phyloP scores from a whole-genome alignment of 2,113 vertebrate species.

The Equus przewalskii region DNA sequence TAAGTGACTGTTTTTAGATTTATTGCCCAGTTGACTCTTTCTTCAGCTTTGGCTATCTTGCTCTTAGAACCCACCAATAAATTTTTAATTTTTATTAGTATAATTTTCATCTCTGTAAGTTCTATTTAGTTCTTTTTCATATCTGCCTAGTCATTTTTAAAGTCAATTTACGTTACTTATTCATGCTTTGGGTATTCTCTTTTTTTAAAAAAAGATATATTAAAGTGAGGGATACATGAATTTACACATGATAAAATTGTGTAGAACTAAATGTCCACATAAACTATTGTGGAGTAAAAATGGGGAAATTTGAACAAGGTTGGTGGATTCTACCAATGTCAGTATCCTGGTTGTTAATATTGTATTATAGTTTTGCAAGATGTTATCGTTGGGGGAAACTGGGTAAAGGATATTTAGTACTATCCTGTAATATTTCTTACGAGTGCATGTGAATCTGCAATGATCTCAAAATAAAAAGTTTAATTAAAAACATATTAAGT shows the following conservation, averaged over 20 bases:
- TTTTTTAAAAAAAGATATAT: background rate
- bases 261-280: background rate
- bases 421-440: background rate
- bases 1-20: background rate
- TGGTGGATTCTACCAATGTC: background rate
- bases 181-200: background rate
- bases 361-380: background rate
- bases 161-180: background rate
- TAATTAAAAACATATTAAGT: background rate
- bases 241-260: background rate
- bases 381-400: background rate
- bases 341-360: background rate
- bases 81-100: conserved; percentile 4
- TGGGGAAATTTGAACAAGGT: background rate
- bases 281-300: background rate
- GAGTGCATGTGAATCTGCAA: background rate
- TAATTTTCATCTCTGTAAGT: background rate
- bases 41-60: background rate
- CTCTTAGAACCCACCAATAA: conserved; percentile 3
- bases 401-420: background rate
- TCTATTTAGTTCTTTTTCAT: background rate
- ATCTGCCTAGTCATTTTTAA: background rate
- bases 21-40: background rate
- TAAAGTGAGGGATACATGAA: background rate
- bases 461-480: background rate